Percentiles rank a stretch among this genome's conserved stretches.
Evolutionary conservation across 1,140 invertebrate species (phyloP).

Genomic region (Latrodectus geometricus): DNA sequence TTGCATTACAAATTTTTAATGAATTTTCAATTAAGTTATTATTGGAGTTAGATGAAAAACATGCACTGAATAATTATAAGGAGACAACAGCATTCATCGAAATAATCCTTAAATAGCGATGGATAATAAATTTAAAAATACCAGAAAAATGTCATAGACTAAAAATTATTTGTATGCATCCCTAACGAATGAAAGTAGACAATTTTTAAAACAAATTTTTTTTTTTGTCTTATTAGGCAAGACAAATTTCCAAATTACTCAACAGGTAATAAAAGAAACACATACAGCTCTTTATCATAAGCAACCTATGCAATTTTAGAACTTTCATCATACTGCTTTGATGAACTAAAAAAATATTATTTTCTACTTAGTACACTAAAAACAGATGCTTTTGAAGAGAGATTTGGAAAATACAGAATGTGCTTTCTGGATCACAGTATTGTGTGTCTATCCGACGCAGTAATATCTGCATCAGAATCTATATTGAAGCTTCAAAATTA

Average conservation of each 20-base stretch:
- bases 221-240: too few relatives aligned
- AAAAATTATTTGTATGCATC: not conserved
- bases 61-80: too few relatives aligned
- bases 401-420: slow-evolving; percentile 54
- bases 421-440: slow-evolving; percentile 37
- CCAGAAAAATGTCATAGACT: too few relatives aligned
- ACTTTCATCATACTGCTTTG: slow-evolving; percentile 34
- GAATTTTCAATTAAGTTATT: too few relatives aligned
- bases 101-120: not conserved
- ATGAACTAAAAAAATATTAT: slow-evolving; percentile 30
- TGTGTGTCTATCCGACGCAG: slow-evolving; percentile 21
- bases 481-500: slow-evolving; percentile 14
- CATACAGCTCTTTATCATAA: too few relatives aligned
- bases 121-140: slow-evolving; percentile 30
- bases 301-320: slow-evolving; percentile 23
- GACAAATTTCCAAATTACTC: too few relatives aligned
- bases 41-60: too few relatives aligned
- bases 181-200: not conserved
- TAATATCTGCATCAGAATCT: slow-evolving; percentile 52
- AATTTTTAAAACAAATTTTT: too few relatives aligned
- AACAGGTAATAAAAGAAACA: too few relatives aligned
- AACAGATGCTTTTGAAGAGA: not conserved
- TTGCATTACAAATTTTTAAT: not conserved
- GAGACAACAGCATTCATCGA: not conserved
- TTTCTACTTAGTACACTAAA: slow-evolving; percentile 46